Evolutionary conservation across 2,888 invertebrate species (phyloP).

Genomic region (Caenorhabditis japonica): DNA sequence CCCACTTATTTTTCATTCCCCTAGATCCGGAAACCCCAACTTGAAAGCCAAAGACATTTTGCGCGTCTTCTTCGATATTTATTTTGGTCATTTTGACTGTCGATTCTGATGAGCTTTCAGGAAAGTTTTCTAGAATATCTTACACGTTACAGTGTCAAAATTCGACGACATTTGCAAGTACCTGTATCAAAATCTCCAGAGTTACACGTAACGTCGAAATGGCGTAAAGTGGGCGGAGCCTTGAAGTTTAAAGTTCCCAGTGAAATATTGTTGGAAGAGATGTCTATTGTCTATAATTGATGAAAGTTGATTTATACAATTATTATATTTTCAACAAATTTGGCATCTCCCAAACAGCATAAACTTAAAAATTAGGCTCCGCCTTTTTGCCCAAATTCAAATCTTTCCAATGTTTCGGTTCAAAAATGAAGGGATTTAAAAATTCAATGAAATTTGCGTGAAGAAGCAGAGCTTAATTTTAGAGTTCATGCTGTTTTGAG

Average conservation of each 20-base stretch:
- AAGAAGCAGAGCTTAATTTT: too few species aligned
- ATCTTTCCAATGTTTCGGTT: too few species aligned
- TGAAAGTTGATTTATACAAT: neutral
- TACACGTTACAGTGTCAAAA: too few species aligned
- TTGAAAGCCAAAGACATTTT: conserved; percentile 33
- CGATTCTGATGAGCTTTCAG: conserved; percentile 5
- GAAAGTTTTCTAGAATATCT: too few species aligned
- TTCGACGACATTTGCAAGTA: too few species aligned
- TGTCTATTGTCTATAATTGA: conserved; percentile 78
- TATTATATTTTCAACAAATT: neutral
- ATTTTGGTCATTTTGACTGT: conserved; percentile 40
- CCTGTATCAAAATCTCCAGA: conserved; percentile 43
- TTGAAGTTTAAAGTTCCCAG: conserved; percentile 59
- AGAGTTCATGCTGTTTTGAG: too few species aligned
- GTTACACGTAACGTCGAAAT: conserved; percentile 79
- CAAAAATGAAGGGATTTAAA: neutral
- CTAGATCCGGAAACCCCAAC: conserved; percentile 78
- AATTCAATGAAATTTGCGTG: too few species aligned
- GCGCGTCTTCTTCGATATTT: conserved; percentile 28
- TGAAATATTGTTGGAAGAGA: conserved; percentile 79
- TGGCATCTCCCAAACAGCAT: too few species aligned
- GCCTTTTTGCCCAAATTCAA: too few species aligned
- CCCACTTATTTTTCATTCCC: conserved; percentile 79
- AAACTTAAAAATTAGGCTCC: too few species aligned
- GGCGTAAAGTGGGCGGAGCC: conserved; percentile 78